phyloP scores from a whole-genome alignment of 2,797 vertebrate species.

The Clamator glandarius region DNA sequence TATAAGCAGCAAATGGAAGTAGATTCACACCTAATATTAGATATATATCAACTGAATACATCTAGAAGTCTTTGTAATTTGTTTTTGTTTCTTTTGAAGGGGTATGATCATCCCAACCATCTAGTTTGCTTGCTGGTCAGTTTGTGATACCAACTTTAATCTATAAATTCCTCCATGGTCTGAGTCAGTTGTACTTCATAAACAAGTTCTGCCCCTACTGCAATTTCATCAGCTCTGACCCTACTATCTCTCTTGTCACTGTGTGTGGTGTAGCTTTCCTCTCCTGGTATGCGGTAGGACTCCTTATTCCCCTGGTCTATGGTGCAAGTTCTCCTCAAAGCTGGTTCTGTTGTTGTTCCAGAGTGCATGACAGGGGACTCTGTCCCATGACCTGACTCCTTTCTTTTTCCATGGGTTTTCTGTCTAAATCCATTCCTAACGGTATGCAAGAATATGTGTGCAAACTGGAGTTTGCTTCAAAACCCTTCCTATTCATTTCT shows the following conservation, averaged over 20 bases:
- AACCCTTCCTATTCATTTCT: background rate
- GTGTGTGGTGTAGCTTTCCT: accelerated
- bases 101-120: background rate
- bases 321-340: background rate
- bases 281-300: background rate
- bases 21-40: background rate
- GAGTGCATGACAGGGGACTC: background rate
- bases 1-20: background rate
- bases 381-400: accelerated
- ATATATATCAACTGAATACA: background rate
- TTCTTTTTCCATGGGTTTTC: background rate
- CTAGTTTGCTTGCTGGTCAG: background rate
- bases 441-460: accelerated
- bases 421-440: background rate
- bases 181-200: background rate
- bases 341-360: background rate
- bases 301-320: no score
- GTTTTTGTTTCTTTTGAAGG: background rate
- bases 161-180: background rate
- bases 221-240: background rate
- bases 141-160: background rate
- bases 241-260: background rate
- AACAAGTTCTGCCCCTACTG: background rate
- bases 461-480: background rate
- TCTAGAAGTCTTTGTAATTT: background rate